Evolutionary conservation across 2,797 vertebrate genomes (phyloP), one percentile per base, ranked within the genome.

Genomic region (Sus cebifrons): DNA sequence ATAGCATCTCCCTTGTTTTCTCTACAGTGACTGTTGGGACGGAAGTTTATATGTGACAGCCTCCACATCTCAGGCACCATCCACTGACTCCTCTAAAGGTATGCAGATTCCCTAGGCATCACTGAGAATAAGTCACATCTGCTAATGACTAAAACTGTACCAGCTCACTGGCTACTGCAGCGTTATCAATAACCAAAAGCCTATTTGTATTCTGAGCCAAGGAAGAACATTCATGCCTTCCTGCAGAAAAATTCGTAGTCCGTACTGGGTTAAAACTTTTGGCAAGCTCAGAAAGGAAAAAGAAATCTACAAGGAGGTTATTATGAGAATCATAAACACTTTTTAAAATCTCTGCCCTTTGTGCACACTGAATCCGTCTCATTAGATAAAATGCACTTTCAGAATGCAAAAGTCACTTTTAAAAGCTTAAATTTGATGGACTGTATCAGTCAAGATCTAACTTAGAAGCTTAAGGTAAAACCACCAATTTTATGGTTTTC

Each of bases 61-160:
- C 20, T 97, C 98, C 90, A 98, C 96, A 85, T 97, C 98, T 86
- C 97, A 98, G 95, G 79, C 98, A 15, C 98, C 98, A 3, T 98
- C 98, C 2, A 86, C 95, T 32, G 98, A 98, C 94, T 98, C 98
- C 90, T 98, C 98, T 85, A 98, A 98, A 93, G 98, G 98, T 99
- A 97, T 0, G 97, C 40, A 93, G 32, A 89, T 58, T 82, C 44
- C 16, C 85, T 0, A 12, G 54, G 92, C 91, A 32, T 32, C 82
- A 62, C 60, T 29, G 7, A 58, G 29, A 78, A 15, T n/a, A 89
- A 71, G 36, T 84, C 89, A 71, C 29, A 86, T 64, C 36, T 9
- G 10, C 25, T 29, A 91, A 49, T 64, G 52, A 94, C 18, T 52
- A 25, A 73, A 65, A 14, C 64, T 64, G 18, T 73, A 64, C 83